Conservation (phyloP, 2,113 vertebrate species). For the Oreochromis tanganicae region DNA sequence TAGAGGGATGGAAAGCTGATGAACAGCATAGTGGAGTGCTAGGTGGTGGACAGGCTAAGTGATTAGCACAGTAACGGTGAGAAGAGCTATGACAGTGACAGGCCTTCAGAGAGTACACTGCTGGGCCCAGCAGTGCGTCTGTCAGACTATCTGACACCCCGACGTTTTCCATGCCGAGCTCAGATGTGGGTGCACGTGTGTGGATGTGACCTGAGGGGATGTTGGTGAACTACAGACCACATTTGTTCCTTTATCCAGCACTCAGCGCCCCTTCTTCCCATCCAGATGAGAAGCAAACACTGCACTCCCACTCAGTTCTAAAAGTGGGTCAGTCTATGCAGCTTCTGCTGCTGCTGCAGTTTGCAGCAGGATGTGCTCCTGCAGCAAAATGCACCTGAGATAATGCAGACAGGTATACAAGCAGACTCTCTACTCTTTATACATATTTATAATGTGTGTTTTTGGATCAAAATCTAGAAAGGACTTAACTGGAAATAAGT, state of each 20-base stretch:
- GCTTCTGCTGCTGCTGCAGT: not conserved
- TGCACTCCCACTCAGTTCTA: constrained; percentile 20
- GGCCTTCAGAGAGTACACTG: not conserved
- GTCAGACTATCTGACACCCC: constrained; percentile 1
- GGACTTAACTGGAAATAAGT: not conserved
- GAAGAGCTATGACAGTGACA: constrained; percentile 8
- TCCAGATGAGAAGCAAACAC: constrained; percentile 31
- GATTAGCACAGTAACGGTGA: constrained; percentile 20
- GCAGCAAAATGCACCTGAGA: not conserved
- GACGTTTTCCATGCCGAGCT: not conserved
- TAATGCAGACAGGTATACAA: not conserved
- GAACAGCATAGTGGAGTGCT: not conserved
- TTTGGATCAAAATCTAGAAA: not conserved
- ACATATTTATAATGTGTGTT: not conserved
- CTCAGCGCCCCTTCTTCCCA: not conserved
- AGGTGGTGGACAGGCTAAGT: constrained; percentile 4
- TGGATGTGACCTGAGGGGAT: not conserved
- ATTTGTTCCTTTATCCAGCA: not conserved
- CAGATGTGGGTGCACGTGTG: not conserved
- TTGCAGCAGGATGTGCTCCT: not conserved
- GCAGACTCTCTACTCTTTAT: not conserved
- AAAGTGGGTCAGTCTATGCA: constrained; percentile 67
- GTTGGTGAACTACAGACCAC: not conserved
- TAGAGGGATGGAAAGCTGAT: constrained; percentile 7
- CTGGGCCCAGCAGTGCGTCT: not conserved